Evolutionary conservation across 2,113 vertebrate genomes (phyloP), one percentile per base, ranked within the genome.

Genomic region (Oncorhynchus mykiss): DNA sequence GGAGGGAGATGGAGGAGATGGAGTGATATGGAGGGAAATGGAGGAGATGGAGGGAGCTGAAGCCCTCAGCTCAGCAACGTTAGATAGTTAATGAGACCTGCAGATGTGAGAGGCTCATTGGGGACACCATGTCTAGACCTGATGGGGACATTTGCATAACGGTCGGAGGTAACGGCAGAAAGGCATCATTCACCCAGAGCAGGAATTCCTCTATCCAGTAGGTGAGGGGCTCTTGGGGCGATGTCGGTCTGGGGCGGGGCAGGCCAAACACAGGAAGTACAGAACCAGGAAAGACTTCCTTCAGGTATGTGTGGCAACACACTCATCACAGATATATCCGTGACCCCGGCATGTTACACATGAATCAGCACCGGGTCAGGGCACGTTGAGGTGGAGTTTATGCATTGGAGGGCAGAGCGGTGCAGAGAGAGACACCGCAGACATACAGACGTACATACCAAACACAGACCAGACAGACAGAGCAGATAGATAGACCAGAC

Each of bases 111-210:
- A 51, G 49, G 49, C 13, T 51, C 49, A 14, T 16, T 51, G 14
- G 49, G 49, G 39, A 73, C 70, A 6, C 64, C 3, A 8, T 13
- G 70, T 79, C 74, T 78, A 68, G 48, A 64, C 5, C 57, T n/a
- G 57, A 11, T 12, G 64, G 29, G 34, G 22, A 18, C 60, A 54
- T 71, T 31, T 68, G 60, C 20, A 80, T 71, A 80, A 75, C 65
- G 64, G 72, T 66, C 66, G 65, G 51, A 59, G 71, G 39, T 77
- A 60, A 31, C 6, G 29, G 54, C 1, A 1, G 48, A 70, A 71
- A 75, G 60, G 72, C 76, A 79, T 54, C 4, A 74, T 62, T 51
- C 66, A 67, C 66, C 6, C 14, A 67, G 66, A 67, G 66, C 27
- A 67, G 29, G 66, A 39, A 29, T 20, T 67, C 29, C 29, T 31